These are phyloP conservation scores for Conomelus anceps DNA, from an alignment of 2,888 invertebrate species.

Conservation along the genomic window DNA sequence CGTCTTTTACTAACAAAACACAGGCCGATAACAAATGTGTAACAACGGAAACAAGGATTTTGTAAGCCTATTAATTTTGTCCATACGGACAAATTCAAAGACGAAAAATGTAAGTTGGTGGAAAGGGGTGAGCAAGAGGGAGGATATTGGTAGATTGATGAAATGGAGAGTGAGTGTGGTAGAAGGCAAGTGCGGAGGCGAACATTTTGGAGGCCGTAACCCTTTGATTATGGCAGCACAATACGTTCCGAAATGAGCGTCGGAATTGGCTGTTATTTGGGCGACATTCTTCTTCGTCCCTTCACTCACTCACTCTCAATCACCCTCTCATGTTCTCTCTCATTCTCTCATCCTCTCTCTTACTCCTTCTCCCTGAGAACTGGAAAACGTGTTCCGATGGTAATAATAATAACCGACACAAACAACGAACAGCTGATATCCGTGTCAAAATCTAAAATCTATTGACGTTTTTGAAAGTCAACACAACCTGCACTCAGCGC, in stretches of 20 bases:
- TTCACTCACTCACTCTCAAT: too few species aligned
- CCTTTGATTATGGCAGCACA: background rate
- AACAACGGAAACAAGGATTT: background rate
- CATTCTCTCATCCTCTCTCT: too few species aligned
- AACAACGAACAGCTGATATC: constrained; percentile 6
- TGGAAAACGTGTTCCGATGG: background rate
- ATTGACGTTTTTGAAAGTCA: constrained; percentile 23
- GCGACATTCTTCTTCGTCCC: background rate
- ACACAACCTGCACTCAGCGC: constrained; percentile 21
- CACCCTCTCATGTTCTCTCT: too few species aligned
- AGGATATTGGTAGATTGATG: background rate
- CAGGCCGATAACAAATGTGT: too few species aligned
- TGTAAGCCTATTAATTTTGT: background rate
- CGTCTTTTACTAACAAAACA: too few species aligned
- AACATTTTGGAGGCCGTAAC: background rate
- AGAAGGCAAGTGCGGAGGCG: background rate
- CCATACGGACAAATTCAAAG: background rate
- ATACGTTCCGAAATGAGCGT: background rate
- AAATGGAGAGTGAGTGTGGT: background rate
- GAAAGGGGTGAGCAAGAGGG: background rate
- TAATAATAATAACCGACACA: background rate
- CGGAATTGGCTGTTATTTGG: background rate
- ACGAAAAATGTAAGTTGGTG: background rate
- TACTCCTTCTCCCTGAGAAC: background rate
- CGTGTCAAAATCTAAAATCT: constrained; percentile 25